Evolutionary conservation across 2,888 invertebrate genomes (phyloP).

Genomic region (Drosophila mayaguana): DNA sequence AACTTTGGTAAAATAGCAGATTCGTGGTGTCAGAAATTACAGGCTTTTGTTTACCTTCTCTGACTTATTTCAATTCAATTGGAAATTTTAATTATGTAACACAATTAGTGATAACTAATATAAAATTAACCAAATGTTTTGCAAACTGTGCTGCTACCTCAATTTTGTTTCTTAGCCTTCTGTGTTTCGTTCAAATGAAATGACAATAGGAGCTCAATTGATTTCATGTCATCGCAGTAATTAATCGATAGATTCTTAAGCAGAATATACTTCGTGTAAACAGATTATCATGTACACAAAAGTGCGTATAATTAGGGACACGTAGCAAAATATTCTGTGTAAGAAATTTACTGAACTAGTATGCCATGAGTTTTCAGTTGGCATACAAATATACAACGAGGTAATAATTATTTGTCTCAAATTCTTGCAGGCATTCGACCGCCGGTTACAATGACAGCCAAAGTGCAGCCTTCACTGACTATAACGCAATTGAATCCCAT

Average conservation of each 20-base stretch:
- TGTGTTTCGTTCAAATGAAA: too few relatives aligned
- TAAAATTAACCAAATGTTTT: background rate
- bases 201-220: background rate
- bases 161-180: background rate
- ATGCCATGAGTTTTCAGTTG: constrained; percentile 3
- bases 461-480: constrained; percentile 84
- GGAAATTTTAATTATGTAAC: background rate
- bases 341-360: background rate
- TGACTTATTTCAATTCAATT: background rate
- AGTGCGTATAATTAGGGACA: background rate
- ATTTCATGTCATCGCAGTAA: background rate
- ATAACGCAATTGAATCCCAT: constrained; percentile 84
- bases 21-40: too few relatives aligned
- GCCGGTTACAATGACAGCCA: constrained; percentile 84
- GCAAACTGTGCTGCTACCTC: too few relatives aligned
- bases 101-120: background rate
- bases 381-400: background rate
- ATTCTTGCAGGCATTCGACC: constrained; percentile 78
- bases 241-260: constrained; percentile 15
- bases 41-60: too few relatives aligned
- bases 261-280: background rate
- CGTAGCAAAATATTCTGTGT: background rate
- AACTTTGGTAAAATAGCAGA: background rate
- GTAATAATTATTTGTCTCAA: background rate
- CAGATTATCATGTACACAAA: background rate